A percentile compares a stretch with the other conserved stretches of the same genome.
phyloP scores from a whole-genome alignment of 2,888 invertebrate genomes.

The Ctenicera cuprea region DNA sequence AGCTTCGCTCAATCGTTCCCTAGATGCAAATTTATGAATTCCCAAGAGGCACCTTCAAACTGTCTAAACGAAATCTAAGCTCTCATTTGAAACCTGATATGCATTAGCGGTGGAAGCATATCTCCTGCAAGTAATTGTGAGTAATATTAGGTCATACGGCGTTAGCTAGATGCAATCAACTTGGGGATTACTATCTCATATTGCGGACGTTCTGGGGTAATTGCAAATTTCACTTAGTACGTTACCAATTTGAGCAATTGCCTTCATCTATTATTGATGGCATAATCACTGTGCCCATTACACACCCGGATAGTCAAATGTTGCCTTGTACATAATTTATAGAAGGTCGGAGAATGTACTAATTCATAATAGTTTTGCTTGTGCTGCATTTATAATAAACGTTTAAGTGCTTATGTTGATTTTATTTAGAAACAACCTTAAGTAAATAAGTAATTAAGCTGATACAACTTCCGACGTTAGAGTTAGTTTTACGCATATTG shows the following conservation, averaged over 20 bases:
- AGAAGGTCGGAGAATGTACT: slow-evolving; percentile 7
- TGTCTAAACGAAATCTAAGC: slow-evolving; percentile 31
- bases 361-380: slow-evolving; percentile 20
- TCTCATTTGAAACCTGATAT: slow-evolving; percentile 24
- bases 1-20: not conserved
- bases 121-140: slow-evolving; percentile 24
- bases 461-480: too few relatives aligned
- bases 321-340: slow-evolving; percentile 27
- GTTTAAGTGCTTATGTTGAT: not conserved
- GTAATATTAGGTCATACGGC: slow-evolving; percentile 31
- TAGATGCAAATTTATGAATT: not conserved
- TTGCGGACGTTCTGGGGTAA: slow-evolving; percentile 32
- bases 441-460: too few relatives aligned
- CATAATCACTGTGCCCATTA: slow-evolving; percentile 37
- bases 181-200: slow-evolving; percentile 37
- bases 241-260: slow-evolving; percentile 40
- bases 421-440: too few relatives aligned
- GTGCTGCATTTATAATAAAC: not conserved
- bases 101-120: slow-evolving; percentile 10
- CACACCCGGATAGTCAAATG: slow-evolving; percentile 22
- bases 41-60: slow-evolving; percentile 10
- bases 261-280: slow-evolving; percentile 41
- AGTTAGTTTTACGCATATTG: too few relatives aligned
- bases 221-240: slow-evolving; percentile 41
- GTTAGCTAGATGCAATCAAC: slow-evolving; percentile 34